phyloP scores from a whole-genome alignment of 2,797 vertebrate species.

The Orestias chungarensis region DNA sequence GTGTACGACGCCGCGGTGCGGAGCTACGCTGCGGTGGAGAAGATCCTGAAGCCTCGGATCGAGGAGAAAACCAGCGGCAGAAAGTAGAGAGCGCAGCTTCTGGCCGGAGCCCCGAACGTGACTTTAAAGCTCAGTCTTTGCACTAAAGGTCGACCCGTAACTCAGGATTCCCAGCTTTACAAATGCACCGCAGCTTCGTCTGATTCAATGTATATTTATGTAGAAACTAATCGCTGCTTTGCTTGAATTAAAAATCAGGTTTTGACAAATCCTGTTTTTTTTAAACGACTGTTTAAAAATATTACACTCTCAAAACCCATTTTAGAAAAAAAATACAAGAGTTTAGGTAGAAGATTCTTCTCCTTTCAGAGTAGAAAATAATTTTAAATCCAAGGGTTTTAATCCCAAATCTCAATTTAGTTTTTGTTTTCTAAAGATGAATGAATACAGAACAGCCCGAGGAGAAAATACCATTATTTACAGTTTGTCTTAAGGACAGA shows the following conservation, averaged over 20 bases:
- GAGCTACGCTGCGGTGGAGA: slow-evolving; percentile 86
- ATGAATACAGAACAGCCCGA: background rate
- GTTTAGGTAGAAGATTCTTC: no score
- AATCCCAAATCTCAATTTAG: no score
- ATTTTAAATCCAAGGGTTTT: no score
- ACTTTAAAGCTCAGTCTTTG: slow-evolving; percentile 55
- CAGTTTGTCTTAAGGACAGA: no score
- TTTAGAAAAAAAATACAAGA: no score
- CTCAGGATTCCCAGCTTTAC: slow-evolving; percentile 56
- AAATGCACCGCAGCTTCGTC: slow-evolving; percentile 16
- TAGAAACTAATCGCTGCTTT: background rate
- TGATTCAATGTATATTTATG: slow-evolving; percentile 67
- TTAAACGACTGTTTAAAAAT: no score
- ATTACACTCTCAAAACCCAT: no score
- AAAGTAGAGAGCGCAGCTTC: background rate
- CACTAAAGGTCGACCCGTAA: slow-evolving; percentile 52
- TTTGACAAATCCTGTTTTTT: background rate
- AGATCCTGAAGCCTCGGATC: slow-evolving; percentile 74
- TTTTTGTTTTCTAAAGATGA: background rate
- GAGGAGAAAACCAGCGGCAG: slow-evolving; percentile 29
- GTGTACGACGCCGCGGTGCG: slow-evolving; percentile 88
- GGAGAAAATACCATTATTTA: no score
- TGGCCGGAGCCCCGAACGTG: slow-evolving; percentile 1
- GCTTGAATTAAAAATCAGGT: slow-evolving; percentile 13
- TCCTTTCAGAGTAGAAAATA: no score